Evolutionary conservation across 2,797 vertebrate species (phyloP).

Genomic region (Enteromius viviparus): DNA sequence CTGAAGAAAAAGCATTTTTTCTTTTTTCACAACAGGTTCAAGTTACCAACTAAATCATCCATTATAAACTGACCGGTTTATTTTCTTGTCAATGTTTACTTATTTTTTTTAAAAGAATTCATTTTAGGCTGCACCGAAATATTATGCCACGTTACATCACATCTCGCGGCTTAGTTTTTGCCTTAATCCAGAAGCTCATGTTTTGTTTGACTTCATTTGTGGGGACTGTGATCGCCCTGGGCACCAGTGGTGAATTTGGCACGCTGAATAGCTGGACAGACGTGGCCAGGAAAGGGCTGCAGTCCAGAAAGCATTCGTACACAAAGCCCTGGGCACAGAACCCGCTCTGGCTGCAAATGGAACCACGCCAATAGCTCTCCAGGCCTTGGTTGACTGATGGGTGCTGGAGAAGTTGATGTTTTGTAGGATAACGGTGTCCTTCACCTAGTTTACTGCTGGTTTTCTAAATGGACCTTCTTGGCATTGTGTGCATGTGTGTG

Average conservation of each 20-base stretch:
- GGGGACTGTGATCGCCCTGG: slow-evolving; percentile 20
- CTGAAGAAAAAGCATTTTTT: background rate
- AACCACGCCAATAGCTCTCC: slow-evolving; percentile 29
- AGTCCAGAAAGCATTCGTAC: slow-evolving; percentile 51
- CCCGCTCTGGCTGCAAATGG: slow-evolving; percentile 20
- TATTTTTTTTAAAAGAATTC: background rate
- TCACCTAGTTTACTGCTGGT: slow-evolving; percentile 38
- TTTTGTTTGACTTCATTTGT: slow-evolving; percentile 51
- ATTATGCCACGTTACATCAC: slow-evolving; percentile 6
- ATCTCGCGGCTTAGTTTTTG: slow-evolving; percentile 3
- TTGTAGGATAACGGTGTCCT: slow-evolving; percentile 33
- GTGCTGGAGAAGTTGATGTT: slow-evolving; percentile 44
- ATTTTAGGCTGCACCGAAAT: background rate
- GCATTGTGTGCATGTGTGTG: background rate
- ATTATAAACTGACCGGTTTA: background rate
- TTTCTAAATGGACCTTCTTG: background rate
- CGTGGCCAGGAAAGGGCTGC: slow-evolving; percentile 52
- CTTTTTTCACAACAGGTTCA: background rate
- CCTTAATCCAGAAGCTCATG: slow-evolving; percentile 21
- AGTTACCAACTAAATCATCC: background rate
- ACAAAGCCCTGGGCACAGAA: slow-evolving; percentile 36
- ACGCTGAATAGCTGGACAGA: slow-evolving; percentile 25
- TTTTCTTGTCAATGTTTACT: background rate
- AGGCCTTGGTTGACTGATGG: slow-evolving; percentile 46
- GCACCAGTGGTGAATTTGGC: slow-evolving; percentile 47